Percentiles rank a stretch among this genome's conserved stretches.
Conservation (phyloP, 1,140 invertebrate genomes). For the Cydia strobilella region DNA sequence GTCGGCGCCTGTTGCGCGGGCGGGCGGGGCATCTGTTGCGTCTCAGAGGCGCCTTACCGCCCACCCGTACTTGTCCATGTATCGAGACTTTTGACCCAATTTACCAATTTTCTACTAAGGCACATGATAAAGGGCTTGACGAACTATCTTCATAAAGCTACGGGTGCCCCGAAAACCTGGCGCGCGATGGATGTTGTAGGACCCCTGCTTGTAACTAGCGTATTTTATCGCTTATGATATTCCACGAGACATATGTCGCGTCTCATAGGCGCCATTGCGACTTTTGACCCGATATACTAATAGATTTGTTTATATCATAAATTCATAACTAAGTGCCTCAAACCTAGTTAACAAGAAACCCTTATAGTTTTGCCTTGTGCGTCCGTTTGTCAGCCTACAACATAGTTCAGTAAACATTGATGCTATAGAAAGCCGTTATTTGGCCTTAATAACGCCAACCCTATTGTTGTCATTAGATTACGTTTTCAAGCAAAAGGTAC, state of each 20-base stretch:
- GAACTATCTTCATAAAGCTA: background rate
- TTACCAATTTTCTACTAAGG: constrained; percentile 33
- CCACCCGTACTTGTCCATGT: constrained; percentile 57
- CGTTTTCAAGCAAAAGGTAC: too few species aligned
- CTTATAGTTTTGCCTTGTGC: too few species aligned
- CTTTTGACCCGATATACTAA: background rate
- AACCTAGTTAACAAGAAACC: background rate
- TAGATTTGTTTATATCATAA: background rate
- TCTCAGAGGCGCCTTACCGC: constrained; percentile 69
- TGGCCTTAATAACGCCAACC: too few species aligned
- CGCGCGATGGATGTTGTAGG: background rate
- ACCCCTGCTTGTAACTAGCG: background rate
- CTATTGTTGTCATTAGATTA: too few species aligned
- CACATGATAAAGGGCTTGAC: background rate
- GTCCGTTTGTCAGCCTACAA: too few species aligned
- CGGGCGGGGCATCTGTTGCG: constrained; percentile 69
- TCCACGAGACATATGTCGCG: background rate
- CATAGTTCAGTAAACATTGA: too few species aligned
- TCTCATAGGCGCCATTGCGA: background rate
- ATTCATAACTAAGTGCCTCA: background rate
- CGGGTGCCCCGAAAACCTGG: background rate
- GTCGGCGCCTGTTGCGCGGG: constrained; percentile 65
- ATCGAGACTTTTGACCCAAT: constrained; percentile 67
- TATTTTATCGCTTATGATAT: background rate
- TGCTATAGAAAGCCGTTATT: too few species aligned